Base-by-base conservation (phyloP, 2,797 vertebrate genomes). In the Eulemur rubriventer region DNA sequence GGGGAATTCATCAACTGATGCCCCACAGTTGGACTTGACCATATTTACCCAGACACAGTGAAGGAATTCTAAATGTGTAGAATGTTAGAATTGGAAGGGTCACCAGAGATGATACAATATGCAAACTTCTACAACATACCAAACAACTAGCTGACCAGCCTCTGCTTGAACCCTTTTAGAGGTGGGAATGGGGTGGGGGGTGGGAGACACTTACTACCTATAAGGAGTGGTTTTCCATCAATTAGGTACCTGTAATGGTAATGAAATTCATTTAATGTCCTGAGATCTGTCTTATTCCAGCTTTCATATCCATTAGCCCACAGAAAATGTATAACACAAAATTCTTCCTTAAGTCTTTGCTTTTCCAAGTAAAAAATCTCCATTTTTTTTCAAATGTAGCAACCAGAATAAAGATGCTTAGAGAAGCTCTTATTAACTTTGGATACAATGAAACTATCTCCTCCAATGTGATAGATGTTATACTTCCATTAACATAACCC, bases 311-410 rank as follows among this genome's bases (percentile, higher is more conserved):
- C 3, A 38, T 24, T 92, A 70, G 8, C 24, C 20, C 41, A 89
- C 22, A 93, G 70, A 72, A 94, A 94, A 92, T 48, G 8, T 90
- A 4, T 76, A 69, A 88, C 67, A 67, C 50, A 91, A 96, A 93
- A 93, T 61, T 28, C 8, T 87, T 95, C 46, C 28, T 85, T 75
- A 84, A 67, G 48, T 72, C 18, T 85, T 90, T 76, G 12, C 18
- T 96, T 94, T 95, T 94, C 28, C 35, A 86, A 95, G 50, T 75
- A 86, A 80, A 93, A 79, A 24, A 76, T 75, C 16, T 22, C 6
- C 3, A 35, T 59, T 85, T 94, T 93, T 93, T 96, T 73, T 50
- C n/a, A 91, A 89, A 81, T 79, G 26, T 6, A 79, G 41, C 28
- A 83, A 63, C 20, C 28, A 72, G 8, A 73, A 26, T n/a, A 92